Base-by-base conservation (phyloP, 2,113 vertebrate genomes). In the Callaeas wilsoni region DNA sequence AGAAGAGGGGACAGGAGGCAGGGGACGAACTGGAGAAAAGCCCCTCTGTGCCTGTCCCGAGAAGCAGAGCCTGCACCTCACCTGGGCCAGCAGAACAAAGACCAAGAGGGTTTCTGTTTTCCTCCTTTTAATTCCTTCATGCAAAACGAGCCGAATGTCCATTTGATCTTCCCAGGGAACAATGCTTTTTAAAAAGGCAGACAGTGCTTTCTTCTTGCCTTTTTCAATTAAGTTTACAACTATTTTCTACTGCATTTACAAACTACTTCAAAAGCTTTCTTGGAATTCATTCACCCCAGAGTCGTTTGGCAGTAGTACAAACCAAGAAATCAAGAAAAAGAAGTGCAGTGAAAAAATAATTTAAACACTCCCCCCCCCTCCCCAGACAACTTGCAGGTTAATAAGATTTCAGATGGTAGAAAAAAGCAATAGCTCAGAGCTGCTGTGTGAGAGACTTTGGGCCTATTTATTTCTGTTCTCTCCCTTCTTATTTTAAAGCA, bases 211-310 rank as follows among this genome's bases (percentile, higher is more conserved):
- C 93, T 96, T 93, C 93, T 87, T 79, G 76, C 33, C 46, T 91
- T 95, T 93, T 95, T 41, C 91, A 91, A 79, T 93, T 96, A 89
- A 76, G 49, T 95, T 95, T 93, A 84, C 65, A 79, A 46, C 81
- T 69, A 46, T 91, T 95, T 93, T 89, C 70, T 64, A 11, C 62
- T 3, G 7, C 89, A 42, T 82, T 89, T 92, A 78, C 3, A 1
- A 90, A 92, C 56, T 57, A 25, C 84, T 95, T 97, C 84, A 91
- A 95, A 94, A 91, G 60, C 77, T 93, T 89, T 63, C 81, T 71
- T 47, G 69, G 65, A 93, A 84, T 59, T 62, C 70, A 22, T 71
- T 84, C 65, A 82, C 74, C 69, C 62, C 57, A 79, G 87, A 92
- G 73, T 84, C 14, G 2, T 93, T 86, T 96, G 82, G 85, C 81